Evolutionary conservation across 2,113 vertebrate genomes (phyloP).

Genomic region (Perccottus glenii): DNA sequence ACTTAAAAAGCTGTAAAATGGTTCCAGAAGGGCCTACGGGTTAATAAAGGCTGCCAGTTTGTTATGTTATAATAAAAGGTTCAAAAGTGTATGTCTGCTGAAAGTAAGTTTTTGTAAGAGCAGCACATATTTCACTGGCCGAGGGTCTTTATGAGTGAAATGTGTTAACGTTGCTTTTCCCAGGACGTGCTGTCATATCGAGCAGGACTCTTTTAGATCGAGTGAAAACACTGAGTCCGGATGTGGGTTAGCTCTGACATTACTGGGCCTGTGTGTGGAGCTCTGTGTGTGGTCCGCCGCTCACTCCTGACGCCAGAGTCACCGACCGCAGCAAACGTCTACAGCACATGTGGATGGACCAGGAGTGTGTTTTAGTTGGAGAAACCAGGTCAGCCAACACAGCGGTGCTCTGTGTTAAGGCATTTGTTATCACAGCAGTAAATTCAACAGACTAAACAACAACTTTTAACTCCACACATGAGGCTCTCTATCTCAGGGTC

Average conservation of each 20-base stretch:
- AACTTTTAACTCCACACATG: too few relatives aligned
- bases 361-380: background rate
- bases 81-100: background rate
- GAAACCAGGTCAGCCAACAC: background rate
- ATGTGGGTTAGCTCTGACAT: background rate
- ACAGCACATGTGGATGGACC: background rate
- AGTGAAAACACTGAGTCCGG: too few relatives aligned
- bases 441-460: too few relatives aligned
- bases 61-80: too few relatives aligned
- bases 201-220: too few relatives aligned
- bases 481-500: too few relatives aligned
- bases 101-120: background rate
- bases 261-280: background rate
- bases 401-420: too few relatives aligned
- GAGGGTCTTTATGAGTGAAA: background rate
- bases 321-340: background rate
- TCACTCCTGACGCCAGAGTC: background rate
- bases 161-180: too few relatives aligned
- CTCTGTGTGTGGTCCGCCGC: slow-evolving; percentile 19
- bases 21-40: too few relatives aligned
- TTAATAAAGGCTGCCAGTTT: too few relatives aligned
- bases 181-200: too few relatives aligned
- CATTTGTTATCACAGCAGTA: background rate
- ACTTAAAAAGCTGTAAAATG: too few relatives aligned
- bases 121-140: background rate